Conservation (phyloP, 1,140 invertebrate species). For the Pectinophora gossypiella region DNA sequence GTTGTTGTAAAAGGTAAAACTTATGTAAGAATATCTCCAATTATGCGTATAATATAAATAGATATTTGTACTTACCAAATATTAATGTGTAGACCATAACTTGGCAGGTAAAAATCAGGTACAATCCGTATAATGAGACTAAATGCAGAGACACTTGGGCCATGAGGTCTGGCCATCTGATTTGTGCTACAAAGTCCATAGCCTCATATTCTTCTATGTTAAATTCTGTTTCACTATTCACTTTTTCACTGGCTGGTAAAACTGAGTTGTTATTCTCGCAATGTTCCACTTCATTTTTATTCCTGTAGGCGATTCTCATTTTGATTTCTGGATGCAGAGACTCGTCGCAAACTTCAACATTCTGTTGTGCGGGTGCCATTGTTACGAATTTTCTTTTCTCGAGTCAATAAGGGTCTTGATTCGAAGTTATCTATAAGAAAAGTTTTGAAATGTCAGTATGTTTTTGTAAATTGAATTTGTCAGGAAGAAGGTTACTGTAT, state of each 20-base stretch:
- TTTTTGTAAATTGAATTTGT: too few relatives aligned
- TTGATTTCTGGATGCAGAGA: constrained; percentile 25
- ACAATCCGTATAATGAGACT: constrained; percentile 83
- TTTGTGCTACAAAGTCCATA: constrained; percentile 77
- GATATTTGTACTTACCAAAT: constrained; percentile 81
- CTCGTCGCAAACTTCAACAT: constrained; percentile 30
- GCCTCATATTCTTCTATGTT: constrained; percentile 55
- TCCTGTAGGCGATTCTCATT: constrained; percentile 27
- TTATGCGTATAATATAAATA: background rate
- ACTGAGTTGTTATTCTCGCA: constrained; percentile 44
- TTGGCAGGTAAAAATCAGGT: constrained; percentile 77
- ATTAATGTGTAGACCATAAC: constrained; percentile 80
- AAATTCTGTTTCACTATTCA: constrained; percentile 41
- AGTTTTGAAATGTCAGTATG: too few relatives aligned
- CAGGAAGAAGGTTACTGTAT: too few relatives aligned
- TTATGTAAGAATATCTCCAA: too few relatives aligned
- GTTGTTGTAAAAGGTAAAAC: too few relatives aligned
- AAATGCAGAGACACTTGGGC: constrained; percentile 82
- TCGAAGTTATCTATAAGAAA: too few relatives aligned
- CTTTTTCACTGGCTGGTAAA: constrained; percentile 30
- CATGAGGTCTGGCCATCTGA: constrained; percentile 82
- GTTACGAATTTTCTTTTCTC: too few relatives aligned
- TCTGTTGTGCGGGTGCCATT: constrained; percentile 53
- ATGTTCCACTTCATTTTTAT: constrained; percentile 21
- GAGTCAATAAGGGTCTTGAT: too few relatives aligned